Evolutionary conservation across 2,888 invertebrate species (phyloP).

Genomic region (Drosophila birchii): DNA sequence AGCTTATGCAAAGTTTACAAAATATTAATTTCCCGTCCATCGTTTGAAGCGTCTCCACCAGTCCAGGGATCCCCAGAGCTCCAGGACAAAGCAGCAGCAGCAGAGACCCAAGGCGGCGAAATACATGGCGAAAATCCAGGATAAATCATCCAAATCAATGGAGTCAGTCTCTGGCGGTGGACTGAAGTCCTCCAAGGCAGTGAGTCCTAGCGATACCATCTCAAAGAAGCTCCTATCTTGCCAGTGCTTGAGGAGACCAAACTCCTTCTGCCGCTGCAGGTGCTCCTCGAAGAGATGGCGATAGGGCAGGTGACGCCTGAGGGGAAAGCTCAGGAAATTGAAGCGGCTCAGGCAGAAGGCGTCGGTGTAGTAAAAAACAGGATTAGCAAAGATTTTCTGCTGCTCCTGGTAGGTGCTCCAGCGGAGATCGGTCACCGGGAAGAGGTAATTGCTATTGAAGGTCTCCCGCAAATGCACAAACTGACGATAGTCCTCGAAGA

Average conservation of each 20-base stretch:
- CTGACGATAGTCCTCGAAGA: constrained; percentile 20
- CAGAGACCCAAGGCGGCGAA: constrained; percentile 1
- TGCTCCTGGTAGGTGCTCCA: constrained; percentile 60
- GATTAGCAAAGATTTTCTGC: constrained; percentile 48
- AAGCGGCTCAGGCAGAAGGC: constrained; percentile 45
- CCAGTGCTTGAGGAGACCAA: constrained; percentile 50
- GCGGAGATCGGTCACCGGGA: constrained; percentile 38
- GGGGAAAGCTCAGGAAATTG: constrained; percentile 33
- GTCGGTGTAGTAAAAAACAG: constrained; percentile 53
- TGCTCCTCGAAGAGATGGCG: constrained; percentile 58
- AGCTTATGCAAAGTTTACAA: constrained; percentile 5
- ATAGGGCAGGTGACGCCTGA: constrained; percentile 57
- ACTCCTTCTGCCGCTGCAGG: constrained; percentile 35
- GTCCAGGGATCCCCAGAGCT: constrained; percentile 6
- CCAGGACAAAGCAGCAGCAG: constrained; percentile 42
- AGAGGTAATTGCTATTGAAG: constrained; percentile 55
- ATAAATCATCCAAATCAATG: constrained; percentile 43
- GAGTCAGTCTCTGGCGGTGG: background rate
- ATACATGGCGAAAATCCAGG: constrained; percentile 47
- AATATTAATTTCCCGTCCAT: background rate
- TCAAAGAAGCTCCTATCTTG: constrained; percentile 42
- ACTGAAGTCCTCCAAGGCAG: constrained; percentile 44
- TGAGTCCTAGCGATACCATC: constrained; percentile 40
- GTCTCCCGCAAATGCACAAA: constrained; percentile 26
- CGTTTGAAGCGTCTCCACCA: constrained; percentile 13